Conservation (phyloP, 1,140 invertebrate genomes). For the Panagrolaimus sp. region DNA sequence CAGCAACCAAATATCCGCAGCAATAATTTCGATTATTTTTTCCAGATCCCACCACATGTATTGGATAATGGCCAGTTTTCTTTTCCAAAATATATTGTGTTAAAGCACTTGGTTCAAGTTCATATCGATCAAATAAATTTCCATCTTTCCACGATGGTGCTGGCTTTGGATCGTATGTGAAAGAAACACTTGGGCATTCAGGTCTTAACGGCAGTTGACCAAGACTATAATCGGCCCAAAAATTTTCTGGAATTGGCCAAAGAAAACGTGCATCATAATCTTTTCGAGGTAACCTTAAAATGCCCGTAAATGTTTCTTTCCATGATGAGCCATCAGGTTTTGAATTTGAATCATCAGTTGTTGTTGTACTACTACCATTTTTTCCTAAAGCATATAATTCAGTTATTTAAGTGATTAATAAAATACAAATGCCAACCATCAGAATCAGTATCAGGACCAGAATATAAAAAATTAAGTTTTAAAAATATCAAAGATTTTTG, state of each 20-base stretch:
- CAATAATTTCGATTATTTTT: conserved; percentile 70
- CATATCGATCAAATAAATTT: not conserved
- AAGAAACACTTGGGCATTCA: not conserved
- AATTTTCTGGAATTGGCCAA: not conserved
- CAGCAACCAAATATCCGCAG: conserved; percentile 93
- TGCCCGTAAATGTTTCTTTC: not conserved
- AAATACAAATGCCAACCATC: too few relatives aligned
- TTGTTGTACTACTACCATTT: conserved; percentile 1
- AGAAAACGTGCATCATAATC: not conserved
- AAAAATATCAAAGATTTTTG: not conserved
- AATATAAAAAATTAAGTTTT: not conserved
- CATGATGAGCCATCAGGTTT: not conserved
- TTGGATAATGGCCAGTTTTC: not conserved
- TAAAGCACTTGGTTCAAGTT: not conserved
- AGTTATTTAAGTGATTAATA: too few relatives aligned
- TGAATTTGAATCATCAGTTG: not conserved
- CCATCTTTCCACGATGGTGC: not conserved
- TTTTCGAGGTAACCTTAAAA: not conserved
- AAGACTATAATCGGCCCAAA: not conserved
- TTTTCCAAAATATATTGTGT: not conserved
- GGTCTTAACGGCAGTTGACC: not conserved
- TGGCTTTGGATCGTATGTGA: not conserved
- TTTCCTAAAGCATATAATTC: not conserved
- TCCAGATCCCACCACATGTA: not conserved
- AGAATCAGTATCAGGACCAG: not conserved